Conservation (phyloP, 1,140 invertebrate species). For the Camponotus vicinus region DNA sequence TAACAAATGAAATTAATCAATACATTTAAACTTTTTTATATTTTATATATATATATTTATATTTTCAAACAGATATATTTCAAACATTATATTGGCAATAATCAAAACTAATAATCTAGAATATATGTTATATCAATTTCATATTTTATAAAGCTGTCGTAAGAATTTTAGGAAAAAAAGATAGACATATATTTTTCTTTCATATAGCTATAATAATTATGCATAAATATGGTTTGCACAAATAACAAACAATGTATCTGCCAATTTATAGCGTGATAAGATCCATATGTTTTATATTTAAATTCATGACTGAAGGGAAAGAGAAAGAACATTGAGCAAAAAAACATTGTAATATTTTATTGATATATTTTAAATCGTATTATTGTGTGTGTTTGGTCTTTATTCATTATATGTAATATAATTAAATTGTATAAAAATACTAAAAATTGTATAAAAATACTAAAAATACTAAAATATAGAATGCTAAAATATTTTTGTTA, state of each 20-base stretch:
- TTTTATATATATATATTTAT: not conserved
- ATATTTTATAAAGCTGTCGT: slow-evolving; percentile 38
- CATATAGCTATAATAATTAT: slow-evolving; percentile 6
- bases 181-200: slow-evolving; percentile 5
- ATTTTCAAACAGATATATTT: slow-evolving; percentile 29
- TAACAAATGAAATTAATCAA: not conserved
- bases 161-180: not conserved
- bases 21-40: slow-evolving; percentile 2
- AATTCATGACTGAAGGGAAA: slow-evolving; percentile 25
- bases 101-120: slow-evolving; percentile 37
- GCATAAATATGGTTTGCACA: not conserved
- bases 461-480: slow-evolving; percentile 1
- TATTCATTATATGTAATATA: not conserved
- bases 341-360: slow-evolving; percentile 23
- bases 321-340: not conserved
- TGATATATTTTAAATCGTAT: not conserved
- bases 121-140: slow-evolving; percentile 9
- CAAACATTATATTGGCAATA: slow-evolving; percentile 22
- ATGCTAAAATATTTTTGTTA: slow-evolving; percentile 17
- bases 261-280: slow-evolving; percentile 22
- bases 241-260: slow-evolving; percentile 33
- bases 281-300: slow-evolving; percentile 13
- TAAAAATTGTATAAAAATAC: slow-evolving; percentile 14
- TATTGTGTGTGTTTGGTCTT: not conserved
- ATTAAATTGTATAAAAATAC: slow-evolving; percentile 9